phyloP scores from a whole-genome alignment of 1,140 invertebrate species.

The Mercenaria mercenaria region DNA sequence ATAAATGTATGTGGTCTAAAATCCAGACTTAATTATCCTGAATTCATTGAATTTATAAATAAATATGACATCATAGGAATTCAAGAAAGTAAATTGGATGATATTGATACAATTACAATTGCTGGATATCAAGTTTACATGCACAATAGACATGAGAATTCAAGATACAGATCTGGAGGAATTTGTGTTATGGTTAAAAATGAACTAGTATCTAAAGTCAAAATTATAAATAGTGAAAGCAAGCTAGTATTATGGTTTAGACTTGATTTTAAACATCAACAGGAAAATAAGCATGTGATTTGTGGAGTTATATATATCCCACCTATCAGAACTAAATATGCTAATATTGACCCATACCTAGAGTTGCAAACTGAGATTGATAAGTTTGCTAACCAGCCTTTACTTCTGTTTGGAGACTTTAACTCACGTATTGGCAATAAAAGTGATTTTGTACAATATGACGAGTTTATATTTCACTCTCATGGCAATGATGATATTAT shows the following conservation, averaged over 20 bases:
- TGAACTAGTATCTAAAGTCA: background rate
- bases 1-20: background rate
- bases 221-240: background rate
- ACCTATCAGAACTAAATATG: background rate
- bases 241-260: background rate
- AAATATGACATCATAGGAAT: background rate
- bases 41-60: background rate
- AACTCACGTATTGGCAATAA: background rate
- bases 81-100: background rate
- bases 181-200: background rate
- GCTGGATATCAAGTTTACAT: background rate
- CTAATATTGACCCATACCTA: background rate
- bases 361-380: background rate
- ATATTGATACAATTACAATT: background rate
- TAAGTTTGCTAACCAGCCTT: background rate
- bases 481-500: background rate
- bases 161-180: background rate
- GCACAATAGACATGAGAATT: background rate
- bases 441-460: background rate
- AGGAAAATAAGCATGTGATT: background rate
- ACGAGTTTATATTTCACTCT: background rate
- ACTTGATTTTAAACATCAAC: background rate
- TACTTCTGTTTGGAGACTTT: background rate
- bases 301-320: background rate
- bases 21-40: background rate